Percentiles rank a stretch among this genome's conserved stretches.
Evolutionary conservation across 2,888 invertebrate species (phyloP).

Genomic region (Endomychus coccineus): DNA sequence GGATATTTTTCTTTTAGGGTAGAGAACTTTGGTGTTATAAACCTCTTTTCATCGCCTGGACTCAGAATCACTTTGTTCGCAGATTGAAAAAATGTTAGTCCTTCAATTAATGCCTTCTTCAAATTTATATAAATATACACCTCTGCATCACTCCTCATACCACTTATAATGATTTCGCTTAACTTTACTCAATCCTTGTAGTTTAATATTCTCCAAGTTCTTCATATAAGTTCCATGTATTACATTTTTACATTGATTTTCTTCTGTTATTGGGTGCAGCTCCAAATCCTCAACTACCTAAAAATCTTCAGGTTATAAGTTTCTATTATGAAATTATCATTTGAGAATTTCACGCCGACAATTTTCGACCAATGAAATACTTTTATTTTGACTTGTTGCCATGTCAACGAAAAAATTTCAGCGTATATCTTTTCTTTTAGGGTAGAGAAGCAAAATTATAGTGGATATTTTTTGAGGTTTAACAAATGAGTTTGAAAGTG

Average conservation of each 20-base stretch:
- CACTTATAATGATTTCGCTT: conserved; percentile 64
- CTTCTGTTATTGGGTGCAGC: conserved; percentile 39
- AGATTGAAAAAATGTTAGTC: conserved; percentile 62
- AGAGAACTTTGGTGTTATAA: conserved; percentile 59
- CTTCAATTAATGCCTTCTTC: conserved; percentile 52
- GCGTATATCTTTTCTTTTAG: too few species aligned
- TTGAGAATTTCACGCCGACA: too few species aligned
- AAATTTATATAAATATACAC: conserved; percentile 64
- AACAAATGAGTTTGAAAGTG: too few species aligned
- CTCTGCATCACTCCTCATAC: conserved; percentile 55
- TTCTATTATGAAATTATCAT: too few species aligned
- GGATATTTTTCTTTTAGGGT: too few species aligned
- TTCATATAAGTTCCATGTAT: conserved; percentile 70
- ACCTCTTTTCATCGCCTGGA: conserved; percentile 57
- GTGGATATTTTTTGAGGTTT: too few species aligned
- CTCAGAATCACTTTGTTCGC: conserved; percentile 70
- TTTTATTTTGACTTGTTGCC: too few species aligned
- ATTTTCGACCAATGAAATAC: too few species aligned
- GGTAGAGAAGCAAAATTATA: too few species aligned
- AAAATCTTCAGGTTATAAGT: too few species aligned
- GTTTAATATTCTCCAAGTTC: conserved; percentile 56
- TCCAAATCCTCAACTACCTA: conserved; percentile 42
- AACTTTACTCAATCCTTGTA: conserved; percentile 63
- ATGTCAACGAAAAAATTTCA: too few species aligned
- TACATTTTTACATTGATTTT: conserved; percentile 45